Base-by-base conservation (phyloP, 2,797 vertebrate species). In the Zalophus californianus region DNA sequence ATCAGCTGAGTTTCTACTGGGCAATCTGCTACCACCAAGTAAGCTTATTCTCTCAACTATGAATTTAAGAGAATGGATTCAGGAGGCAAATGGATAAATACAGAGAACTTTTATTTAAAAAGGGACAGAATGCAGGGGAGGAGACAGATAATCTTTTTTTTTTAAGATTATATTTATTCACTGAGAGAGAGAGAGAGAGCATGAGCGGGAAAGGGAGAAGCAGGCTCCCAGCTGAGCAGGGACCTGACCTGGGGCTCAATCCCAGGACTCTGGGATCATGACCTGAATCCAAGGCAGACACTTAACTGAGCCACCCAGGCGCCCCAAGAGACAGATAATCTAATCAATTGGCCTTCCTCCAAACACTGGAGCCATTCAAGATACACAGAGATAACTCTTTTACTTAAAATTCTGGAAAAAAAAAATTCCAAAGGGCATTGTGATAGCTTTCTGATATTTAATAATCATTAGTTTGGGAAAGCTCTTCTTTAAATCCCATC, bases 401-500 rank as follows among this genome's bases (percentile, higher is more conserved):
- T 44, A 78, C n/a, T 90, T 90, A 88, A 80, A 91, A 82, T 82
- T 84, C 72, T 91, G 38, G 21, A 11, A n/a, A 70, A 66, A 66
- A 75, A 44, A 38, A 9, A 44, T 7, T 60, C n/a, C 21, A 35
- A 96, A 97, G 48, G 29, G 2, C 35, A 82, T 72, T 84, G 56
- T 64, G 32, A 79, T 64, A 92, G 58, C 54, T 35, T 94, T 96
- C 48, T 62, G 14, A 75, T 90, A 50, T 25, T 90, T 93, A 93
- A 75, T 21, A 54, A 92, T 44, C 38, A 58, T 66, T 85, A 82
- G 50, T 50, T 75, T 78, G 38, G 16, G 72, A 91, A 96, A 80
- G 25, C 1, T 41, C n/a, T 90, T 94, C 56, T 52, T 91, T 78
- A 92, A 94, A 68, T 82, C 35, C 27, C 50, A 83, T 15, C 44